Percentiles rank a stretch among this genome's conserved stretches.
phyloP scores from a whole-genome alignment of 2,113 vertebrate genomes.

The Odontesthes bonariensis region DNA sequence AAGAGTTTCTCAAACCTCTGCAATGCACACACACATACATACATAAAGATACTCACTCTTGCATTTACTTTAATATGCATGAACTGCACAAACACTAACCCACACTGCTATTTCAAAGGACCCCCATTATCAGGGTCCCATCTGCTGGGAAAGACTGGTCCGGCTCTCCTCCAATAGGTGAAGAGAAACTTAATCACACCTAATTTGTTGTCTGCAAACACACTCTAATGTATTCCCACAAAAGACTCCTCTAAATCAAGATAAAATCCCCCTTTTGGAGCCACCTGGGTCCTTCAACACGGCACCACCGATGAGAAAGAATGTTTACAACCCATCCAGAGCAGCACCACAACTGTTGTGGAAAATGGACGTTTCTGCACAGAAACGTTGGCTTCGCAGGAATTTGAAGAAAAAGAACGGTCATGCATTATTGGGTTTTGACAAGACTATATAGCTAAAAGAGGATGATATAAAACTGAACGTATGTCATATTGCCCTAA shows the following conservation, averaged over 20 bases:
- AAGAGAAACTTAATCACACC: conserved; percentile 69
- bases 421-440: no score
- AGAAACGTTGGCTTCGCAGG: conserved; percentile 12
- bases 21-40: background rate
- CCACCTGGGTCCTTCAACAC: conserved; percentile 73
- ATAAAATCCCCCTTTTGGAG: conserved; percentile 42
- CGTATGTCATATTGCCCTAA: no score
- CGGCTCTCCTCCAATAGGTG: conserved; percentile 61
- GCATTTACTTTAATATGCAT: conserved; percentile 28
- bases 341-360: background rate
- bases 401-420: background rate
- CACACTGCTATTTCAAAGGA: conserved; percentile 30
- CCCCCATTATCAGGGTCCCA: conserved; percentile 58
- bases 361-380: background rate
- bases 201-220: conserved; percentile 67
- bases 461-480: no score
- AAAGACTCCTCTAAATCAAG: conserved; percentile 60
- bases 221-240: conserved; percentile 75
- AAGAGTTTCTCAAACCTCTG: conserved; percentile 7
- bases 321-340: conserved; percentile 4
- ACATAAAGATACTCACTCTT: background rate
- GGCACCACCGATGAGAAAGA: conserved; percentile 22
- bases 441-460: no score
- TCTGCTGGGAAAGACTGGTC: conserved; percentile 51
- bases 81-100: conserved; percentile 27